phyloP scores from a whole-genome alignment of 2,797 vertebrate species.

The Malacoctenus gilli region DNA sequence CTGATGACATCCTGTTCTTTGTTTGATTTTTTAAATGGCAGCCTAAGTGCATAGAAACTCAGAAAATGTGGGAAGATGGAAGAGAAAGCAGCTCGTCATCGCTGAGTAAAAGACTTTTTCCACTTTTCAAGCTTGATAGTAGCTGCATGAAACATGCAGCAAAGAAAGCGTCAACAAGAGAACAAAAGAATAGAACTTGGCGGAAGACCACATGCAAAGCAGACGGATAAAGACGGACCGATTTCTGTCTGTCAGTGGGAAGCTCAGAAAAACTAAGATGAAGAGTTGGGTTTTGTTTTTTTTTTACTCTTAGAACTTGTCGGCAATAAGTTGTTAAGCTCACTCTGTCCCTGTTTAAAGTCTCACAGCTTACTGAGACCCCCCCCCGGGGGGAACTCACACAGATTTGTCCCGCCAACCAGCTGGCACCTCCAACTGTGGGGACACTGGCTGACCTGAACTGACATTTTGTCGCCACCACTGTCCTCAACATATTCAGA shows the following conservation, averaged over 20 bases:
- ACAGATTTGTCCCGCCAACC: constrained; percentile 21
- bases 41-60: no score
- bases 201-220: no score
- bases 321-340: constrained; percentile 39
- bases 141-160: no score
- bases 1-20: constrained; percentile 5
- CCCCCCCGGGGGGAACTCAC: constrained; percentile 4
- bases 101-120: no score
- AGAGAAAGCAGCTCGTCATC: no score
- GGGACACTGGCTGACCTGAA: constrained; percentile 33
- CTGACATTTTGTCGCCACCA: constrained; percentile 20
- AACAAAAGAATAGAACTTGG: no score
- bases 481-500: constrained; percentile 3
- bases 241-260: no score
- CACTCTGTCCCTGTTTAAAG: constrained; percentile 15
- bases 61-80: no score
- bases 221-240: no score
- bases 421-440: constrained; percentile 13
- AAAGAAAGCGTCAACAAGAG: no score
- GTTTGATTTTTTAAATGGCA: background rate
- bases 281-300: background rate
- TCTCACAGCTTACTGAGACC: constrained; percentile 31
- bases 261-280: no score
- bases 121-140: no score
- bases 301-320: background rate